Evolutionary conservation across 2,888 invertebrate genomes (phyloP), one percentile per base, ranked within the genome.

Genomic region (Ichneumon xanthorius): DNA sequence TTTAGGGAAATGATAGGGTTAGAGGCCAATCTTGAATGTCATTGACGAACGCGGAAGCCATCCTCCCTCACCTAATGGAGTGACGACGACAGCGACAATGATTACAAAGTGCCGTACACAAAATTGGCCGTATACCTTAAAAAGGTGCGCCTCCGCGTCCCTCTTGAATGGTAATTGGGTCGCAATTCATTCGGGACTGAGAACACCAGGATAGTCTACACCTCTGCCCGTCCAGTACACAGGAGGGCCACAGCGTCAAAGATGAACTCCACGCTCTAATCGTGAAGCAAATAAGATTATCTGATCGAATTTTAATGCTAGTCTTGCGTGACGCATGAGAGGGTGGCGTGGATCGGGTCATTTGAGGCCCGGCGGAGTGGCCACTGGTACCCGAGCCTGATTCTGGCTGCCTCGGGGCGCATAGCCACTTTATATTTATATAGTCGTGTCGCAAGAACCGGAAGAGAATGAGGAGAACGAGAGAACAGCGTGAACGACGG

Each of bases 241-340:
- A 45, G 45, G 37, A 70, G 73, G 53, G 50, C 50, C 77, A 80
- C 84, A 82, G 67, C 86, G 86, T 88, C 86, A 84, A 86, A 89
- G 90, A 90, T 88, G 89, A 90, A 89, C 88, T 88, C 82, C 45
- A 68, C 65, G 87, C 73, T 87, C 88, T 92, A 91, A 92, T 93
- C 92, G 92, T 84, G 86, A 87, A 89, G 90, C 92, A 92, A 92
- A 92, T 91, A 91, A 91, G 90, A 92, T 91, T 93, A 93, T 93
- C 92, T 90, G 93, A 93, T 93, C 89, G 93, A 92, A 93, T 91
- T 92, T 93, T 92, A 93, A 93, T 92, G 91, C 89, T 79, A 81
- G 85, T 86, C 89, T 93, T 89, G 93, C 93, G 93, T 93, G 92
- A 89, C 87, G 84, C 80, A 81, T 85, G 82, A 58, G 45, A 63